A percentile compares a stretch with the other conserved stretches of the same genome.
These are phyloP conservation scores for Drosophila mojavensis DNA, from an alignment of 1,140 invertebrate genomes.

Conservation along the genomic window DNA sequence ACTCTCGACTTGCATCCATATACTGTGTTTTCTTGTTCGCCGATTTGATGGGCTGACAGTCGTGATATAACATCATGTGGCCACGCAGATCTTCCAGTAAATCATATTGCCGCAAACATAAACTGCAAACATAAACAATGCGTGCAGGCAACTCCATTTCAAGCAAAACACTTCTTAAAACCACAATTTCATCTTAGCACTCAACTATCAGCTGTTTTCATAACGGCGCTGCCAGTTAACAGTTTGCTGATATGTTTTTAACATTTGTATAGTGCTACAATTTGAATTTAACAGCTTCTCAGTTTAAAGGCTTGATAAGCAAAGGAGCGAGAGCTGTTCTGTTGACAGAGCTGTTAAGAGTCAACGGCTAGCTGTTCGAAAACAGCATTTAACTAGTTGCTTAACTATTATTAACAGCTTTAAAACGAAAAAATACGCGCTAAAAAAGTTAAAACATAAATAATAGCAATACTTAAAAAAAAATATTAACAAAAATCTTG, in stretches of 20 bases:
- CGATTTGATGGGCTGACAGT: conserved; percentile 42
- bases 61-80: conserved; percentile 85
- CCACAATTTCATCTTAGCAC: background rate
- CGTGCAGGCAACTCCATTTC: conserved; percentile 48
- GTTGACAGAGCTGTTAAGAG: too few relatives aligned
- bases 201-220: conserved; percentile 29
- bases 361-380: too few relatives aligned
- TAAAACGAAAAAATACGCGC: too few relatives aligned
- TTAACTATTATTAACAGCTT: too few relatives aligned
- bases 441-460: too few relatives aligned
- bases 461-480: too few relatives aligned
- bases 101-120: conserved; percentile 85
- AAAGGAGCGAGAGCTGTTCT: too few relatives aligned
- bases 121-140: conserved; percentile 84
- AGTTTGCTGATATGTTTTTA: background rate
- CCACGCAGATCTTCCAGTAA: conserved; percentile 84
- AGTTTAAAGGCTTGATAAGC: too few relatives aligned
- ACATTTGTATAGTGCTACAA: background rate
- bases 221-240: conserved; percentile 12
- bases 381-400: too few relatives aligned
- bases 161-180: background rate
- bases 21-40: conserved; percentile 10
- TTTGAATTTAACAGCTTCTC: conserved; percentile 16
- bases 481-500: too few relatives aligned
- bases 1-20: background rate